phyloP scores from a whole-genome alignment of 2,797 vertebrate genomes.

The Schizopygopsis pylzovi region DNA sequence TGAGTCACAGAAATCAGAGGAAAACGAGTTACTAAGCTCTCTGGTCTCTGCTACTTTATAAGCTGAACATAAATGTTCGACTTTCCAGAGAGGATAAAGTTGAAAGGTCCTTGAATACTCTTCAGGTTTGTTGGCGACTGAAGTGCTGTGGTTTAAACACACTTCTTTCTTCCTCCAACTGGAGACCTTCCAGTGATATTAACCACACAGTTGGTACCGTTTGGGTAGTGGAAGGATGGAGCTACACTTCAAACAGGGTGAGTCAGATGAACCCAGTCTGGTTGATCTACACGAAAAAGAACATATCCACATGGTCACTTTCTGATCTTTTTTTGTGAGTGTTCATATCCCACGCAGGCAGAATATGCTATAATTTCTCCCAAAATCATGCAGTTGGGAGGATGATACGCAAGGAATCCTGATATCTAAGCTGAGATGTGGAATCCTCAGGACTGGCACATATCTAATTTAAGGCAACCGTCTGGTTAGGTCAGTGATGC shows the following conservation, averaged over 20 bases:
- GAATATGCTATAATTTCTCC: neutral
- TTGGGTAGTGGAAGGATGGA: neutral
- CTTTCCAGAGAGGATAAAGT: neutral
- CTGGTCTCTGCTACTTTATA: neutral
- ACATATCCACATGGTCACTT: constrained; percentile 10
- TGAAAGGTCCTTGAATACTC: neutral
- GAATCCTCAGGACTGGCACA: neutral
- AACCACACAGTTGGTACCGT: neutral
- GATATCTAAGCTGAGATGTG: neutral
- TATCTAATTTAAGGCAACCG: neutral
- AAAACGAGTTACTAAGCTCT: neutral
- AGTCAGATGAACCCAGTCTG: constrained; percentile 36
- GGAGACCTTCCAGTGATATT: neutral
- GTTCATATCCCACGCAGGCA: neutral
- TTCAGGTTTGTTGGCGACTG: neutral
- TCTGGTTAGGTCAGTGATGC: constrained; percentile 6
- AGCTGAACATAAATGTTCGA: neutral
- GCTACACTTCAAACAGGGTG: constrained; percentile 13
- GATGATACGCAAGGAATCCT: constrained; percentile 6
- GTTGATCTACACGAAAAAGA: neutral
- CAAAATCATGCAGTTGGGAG: neutral
- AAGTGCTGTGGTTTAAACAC: neutral
- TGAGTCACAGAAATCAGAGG: neutral
- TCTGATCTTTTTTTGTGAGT: constrained; percentile 27
- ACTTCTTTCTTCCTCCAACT: neutral